Percentiles rank a stretch among this genome's conserved stretches.
Evolutionary conservation across 2,113 vertebrate species (phyloP).

Genomic region (Neoarius graeffei): DNA sequence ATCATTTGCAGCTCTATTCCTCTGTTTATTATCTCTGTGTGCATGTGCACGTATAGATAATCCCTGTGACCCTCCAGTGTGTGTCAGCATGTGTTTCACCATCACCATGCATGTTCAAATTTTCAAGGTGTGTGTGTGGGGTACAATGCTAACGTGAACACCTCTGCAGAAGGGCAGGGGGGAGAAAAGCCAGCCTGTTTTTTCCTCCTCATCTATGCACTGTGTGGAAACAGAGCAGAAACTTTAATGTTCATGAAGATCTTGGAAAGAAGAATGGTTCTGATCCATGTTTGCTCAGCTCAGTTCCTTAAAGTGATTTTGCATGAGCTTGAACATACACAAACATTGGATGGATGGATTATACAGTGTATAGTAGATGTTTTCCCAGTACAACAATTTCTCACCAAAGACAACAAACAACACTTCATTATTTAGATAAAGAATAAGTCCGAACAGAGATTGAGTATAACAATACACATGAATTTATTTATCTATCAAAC

Average conservation of each 20-base stretch:
- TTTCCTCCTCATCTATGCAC: not conserved
- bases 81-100: not conserved
- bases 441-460: not conserved
- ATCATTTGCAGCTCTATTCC: not conserved
- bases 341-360: too few species aligned
- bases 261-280: not conserved
- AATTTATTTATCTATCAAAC: too few species aligned
- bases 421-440: not conserved
- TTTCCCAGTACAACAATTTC: not conserved
- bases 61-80: not conserved
- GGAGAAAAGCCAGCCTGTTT: not conserved
- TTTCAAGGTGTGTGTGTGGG: not conserved
- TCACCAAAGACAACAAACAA: not conserved
- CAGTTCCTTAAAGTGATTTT: too few species aligned
- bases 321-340: not conserved
- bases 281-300: not conserved
- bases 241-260: not conserved
- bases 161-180: not conserved
- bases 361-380: not conserved
- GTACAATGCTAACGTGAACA: not conserved
- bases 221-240: not conserved
- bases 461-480: not conserved
- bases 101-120: not conserved
- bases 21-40: not conserved
- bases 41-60: not conserved